Conservation (phyloP, 2,113 vertebrate species). For the Crotalus helleri region DNA sequence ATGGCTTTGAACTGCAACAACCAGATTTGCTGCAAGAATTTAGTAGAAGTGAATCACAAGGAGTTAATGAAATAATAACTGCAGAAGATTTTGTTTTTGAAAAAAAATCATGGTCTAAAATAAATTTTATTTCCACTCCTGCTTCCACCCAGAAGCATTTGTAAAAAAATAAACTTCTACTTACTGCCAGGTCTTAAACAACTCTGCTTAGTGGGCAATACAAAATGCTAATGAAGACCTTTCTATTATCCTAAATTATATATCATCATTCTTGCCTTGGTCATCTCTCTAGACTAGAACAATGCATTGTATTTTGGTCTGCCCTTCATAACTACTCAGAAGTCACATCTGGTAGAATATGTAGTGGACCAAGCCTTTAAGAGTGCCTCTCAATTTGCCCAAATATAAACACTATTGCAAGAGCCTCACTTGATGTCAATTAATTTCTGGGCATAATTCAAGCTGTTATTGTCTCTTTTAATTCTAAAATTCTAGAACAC, state of each 20-base stretch:
- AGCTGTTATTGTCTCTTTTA: not conserved
- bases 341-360: not conserved
- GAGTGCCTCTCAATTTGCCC: not conserved
- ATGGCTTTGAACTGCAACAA: not conserved
- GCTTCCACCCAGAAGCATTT: rapidly evolving
- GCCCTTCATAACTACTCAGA: not conserved
- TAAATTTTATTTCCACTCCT: not conserved
- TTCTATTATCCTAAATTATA: constrained; percentile 15
- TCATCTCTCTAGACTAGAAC: not conserved
- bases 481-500: not conserved
- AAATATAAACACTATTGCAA: not conserved
- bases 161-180: not conserved
- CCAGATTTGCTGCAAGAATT: not conserved
- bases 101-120: not conserved
- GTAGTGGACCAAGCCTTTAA: not conserved
- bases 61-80: not conserved
- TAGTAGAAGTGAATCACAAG: not conserved
- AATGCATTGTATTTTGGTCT: not conserved
- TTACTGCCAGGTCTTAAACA: rapidly evolving
- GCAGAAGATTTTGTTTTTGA: too few species aligned
- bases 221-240: not conserved
- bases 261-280: not conserved
- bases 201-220: not conserved
- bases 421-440: not conserved
- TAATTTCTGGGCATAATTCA: not conserved